Evolutionary conservation across 2,113 vertebrate species (phyloP).

Genomic region (sheep (Ovis aries)): ARS-UI_Ramb_v3.0 NC_056074.1:13438501-13439000

Average conservation of each 20-base stretch:
- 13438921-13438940: constrained; percentile 54
- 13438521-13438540: neutral
- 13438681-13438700: neutral
- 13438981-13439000: constrained; percentile 50
- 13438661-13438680: neutral
- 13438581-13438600: neutral
- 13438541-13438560: neutral
- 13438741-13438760: neutral
- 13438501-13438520: too few relatives aligned
- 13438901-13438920: neutral
- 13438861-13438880: neutral
- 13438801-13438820: neutral
- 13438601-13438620: neutral
- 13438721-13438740: neutral
- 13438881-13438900: neutral
- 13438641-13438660: neutral
- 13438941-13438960: constrained; percentile 61
- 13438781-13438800: neutral
- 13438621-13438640: neutral
- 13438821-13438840: neutral
- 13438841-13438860: neutral
- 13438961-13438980: constrained; percentile 58
- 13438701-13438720: neutral
- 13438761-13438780: neutral
- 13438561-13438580: neutral